Base-by-base conservation (phyloP, 23 tunicate species). In the Oikopleura vanhoeffeni region DNA sequence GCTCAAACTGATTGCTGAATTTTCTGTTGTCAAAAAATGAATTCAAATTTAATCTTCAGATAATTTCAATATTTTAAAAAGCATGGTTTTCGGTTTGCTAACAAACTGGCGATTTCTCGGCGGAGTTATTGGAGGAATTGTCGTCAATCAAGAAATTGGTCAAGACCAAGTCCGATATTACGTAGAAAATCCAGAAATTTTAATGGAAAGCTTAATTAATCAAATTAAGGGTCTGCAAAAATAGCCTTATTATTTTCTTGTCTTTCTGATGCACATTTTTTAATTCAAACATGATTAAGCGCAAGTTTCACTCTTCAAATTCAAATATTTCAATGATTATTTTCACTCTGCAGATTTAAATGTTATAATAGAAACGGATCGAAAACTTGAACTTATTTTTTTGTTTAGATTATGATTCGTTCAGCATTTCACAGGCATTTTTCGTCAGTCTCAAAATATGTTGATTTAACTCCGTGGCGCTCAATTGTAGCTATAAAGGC, bases 111-210 rank as follows among this genome's bases (percentile, higher is more conserved):
- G 79, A 71, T 71, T 71, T 38, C 27, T 71, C 38, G 79, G 34
- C 79, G 79, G 79, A 2, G 79, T 71, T 38, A 38, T 18, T 2
- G 34, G 3, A 2, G 79, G 79, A 71, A 32, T 71, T 32, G 2
- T 71, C 79, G 35, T 71, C 79, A 71, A 71, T 30, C 79, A 71
- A 71, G 79, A 71, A 30, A 33, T 71, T 38, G 79, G 79, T 18
- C 27, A 18, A 2, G 79, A 71, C 2, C 27, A 71, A 71, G 79
- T 71, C 34, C 79, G 79, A 3, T 71, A 18, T 38, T 71, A 71
- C 32, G 79, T 71, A 3, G 35, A 71, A 18, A 71, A 71, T 38
- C 79, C 79, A 3, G 34, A 32, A 49, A 18, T 49, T 18, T 8
- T 18, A 8, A 49, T 49, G 18, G 60, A 49, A 8, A 18, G 18